A percentile compares a stretch with the other conserved stretches of the same genome.
Conservation (phyloP, 1,140 invertebrate species). For the Diachasmimorpha longicaudata region DNA sequence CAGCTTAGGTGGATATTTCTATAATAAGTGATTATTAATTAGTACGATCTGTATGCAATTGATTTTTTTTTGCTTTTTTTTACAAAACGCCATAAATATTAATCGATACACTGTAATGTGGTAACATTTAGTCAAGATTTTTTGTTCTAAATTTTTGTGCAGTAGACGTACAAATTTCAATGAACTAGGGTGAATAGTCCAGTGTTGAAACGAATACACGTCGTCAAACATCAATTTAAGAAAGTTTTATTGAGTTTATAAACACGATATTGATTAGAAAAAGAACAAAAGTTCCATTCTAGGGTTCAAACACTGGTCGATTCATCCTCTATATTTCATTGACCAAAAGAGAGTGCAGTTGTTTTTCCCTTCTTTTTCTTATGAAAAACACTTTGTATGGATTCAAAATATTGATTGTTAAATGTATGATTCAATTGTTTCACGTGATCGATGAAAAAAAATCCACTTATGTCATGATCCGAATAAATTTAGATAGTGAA, state of each 20-base stretch:
- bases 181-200: slow-evolving; percentile 50
- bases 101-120: slow-evolving; percentile 55
- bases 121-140: slow-evolving; percentile 60
- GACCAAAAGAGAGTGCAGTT: slow-evolving; percentile 3
- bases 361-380: background rate
- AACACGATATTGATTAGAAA: too few relatives aligned
- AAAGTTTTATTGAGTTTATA: too few relatives aligned
- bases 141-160: slow-evolving; percentile 52
- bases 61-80: slow-evolving; percentile 47
- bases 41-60: slow-evolving; percentile 43
- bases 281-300: too few relatives aligned
- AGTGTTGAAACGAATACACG: slow-evolving; percentile 54
- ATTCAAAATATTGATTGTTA: background rate
- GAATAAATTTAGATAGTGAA: too few relatives aligned
- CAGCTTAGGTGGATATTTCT: slow-evolving; percentile 31
- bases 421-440: slow-evolving; percentile 18
- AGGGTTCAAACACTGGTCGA: too few relatives aligned
- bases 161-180: slow-evolving; percentile 61
- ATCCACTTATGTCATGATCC: too few relatives aligned
- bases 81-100: slow-evolving; percentile 62
- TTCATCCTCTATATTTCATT: background rate
- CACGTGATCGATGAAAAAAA: background rate
- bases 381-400: background rate
- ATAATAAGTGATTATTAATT: slow-evolving; percentile 51
- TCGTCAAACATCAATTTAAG: slow-evolving; percentile 20